Conservation (phyloP, 2,888 invertebrate genomes). For the Parapristionchus giblindavisi region DNA sequence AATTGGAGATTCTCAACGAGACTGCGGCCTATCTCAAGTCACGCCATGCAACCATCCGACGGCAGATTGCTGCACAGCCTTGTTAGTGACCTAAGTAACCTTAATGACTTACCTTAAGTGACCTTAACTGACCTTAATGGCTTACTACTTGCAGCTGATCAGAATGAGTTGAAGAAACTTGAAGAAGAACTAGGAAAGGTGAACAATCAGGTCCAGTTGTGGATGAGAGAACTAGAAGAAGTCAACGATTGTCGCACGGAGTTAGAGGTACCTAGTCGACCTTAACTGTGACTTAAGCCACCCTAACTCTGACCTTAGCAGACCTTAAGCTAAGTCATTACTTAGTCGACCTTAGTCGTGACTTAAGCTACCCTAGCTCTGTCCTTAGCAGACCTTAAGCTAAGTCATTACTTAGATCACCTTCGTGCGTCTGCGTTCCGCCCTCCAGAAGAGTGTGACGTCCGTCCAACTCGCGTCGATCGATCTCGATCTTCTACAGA, state of each 20-base stretch:
- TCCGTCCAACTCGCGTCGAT: constrained; percentile 65
- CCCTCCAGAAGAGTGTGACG: constrained; percentile 63
- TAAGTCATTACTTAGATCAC: constrained; percentile 61
- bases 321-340: too few relatives aligned
- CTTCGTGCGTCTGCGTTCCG: constrained; percentile 59
- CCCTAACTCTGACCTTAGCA: too few relatives aligned
- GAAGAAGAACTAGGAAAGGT: constrained; percentile 36
- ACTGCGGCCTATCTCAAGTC: constrained; percentile 59
- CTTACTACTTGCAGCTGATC: constrained; percentile 2
- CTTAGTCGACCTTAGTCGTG: too few relatives aligned
- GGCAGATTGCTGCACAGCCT: constrained; percentile 49
- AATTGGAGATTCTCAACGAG: constrained; percentile 64
- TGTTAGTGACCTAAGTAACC: too few relatives aligned
- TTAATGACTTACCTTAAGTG: too few relatives aligned
- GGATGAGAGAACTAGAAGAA: constrained; percentile 66
- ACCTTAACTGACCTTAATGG: neutral
- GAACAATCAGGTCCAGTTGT: constrained; percentile 56
- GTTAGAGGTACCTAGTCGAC: constrained; percentile 50
- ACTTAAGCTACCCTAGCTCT: too few relatives aligned
- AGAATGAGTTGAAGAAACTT: constrained; percentile 15
- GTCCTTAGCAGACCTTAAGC: too few relatives aligned
- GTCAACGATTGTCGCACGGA: constrained; percentile 61
- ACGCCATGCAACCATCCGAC: constrained; percentile 58
- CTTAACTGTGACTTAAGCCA: neutral
- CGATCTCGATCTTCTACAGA: constrained; percentile 63